Percentiles rank a stretch among this genome's conserved stretches.
Evolutionary conservation across 2,113 vertebrate genomes (phyloP).

Genomic region (Lutjanus erythropterus): DNA sequence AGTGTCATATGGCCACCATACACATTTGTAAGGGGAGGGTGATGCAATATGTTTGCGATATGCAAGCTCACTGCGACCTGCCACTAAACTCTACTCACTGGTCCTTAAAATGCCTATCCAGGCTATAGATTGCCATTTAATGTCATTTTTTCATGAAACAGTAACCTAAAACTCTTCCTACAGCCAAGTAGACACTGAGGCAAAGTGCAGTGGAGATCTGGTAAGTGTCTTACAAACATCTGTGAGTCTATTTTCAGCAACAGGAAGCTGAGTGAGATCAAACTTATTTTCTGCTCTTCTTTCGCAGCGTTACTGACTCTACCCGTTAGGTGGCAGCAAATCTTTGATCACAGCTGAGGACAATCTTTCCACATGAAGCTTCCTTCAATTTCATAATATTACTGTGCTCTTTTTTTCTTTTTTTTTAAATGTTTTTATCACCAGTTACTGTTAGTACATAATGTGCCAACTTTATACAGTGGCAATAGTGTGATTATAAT

Average conservation of each 20-base stretch:
- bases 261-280: not conserved
- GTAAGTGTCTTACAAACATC: constrained; percentile 37
- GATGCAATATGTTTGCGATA: too few relatives aligned
- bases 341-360: constrained; percentile 43
- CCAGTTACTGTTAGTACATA: constrained; percentile 11
- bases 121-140: not conserved
- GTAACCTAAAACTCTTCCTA: constrained; percentile 8
- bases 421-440: constrained; percentile 48
- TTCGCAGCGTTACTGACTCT: constrained; percentile 35
- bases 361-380: constrained; percentile 47
- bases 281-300: not conserved
- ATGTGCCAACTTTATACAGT: constrained; percentile 21
- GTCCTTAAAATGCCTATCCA: not conserved
- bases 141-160: not conserved
- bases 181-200: constrained; percentile 35
- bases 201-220: constrained; percentile 9
- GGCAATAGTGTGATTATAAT: constrained; percentile 11
- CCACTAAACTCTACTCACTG: too few relatives aligned
- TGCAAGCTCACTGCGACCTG: too few relatives aligned
- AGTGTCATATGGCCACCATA: too few relatives aligned
- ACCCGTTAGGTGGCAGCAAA: constrained; percentile 70
- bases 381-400: constrained; percentile 40
- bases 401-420: constrained; percentile 9
- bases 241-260: not conserved
- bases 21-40: too few relatives aligned